Evolutionary conservation across 2,113 vertebrate genomes (phyloP).

Genomic region (Rhinichthys klamathensis): DNA sequence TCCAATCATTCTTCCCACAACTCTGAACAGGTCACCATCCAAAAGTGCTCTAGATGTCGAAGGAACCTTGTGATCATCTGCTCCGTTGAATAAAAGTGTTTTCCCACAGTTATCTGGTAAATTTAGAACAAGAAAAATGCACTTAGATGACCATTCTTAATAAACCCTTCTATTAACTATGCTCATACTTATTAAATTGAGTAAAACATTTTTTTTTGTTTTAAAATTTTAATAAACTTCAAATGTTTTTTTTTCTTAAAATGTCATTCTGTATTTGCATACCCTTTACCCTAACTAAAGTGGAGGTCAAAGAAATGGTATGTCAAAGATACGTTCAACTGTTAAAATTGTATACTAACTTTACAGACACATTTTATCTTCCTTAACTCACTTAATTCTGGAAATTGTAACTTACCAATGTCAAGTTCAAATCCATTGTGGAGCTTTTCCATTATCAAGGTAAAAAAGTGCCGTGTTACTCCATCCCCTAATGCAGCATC

Average conservation of each 20-base stretch:
- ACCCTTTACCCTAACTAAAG: not conserved
- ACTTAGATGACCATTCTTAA: not conserved
- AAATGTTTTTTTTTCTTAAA: not conserved
- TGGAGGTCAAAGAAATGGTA: conserved; percentile 4
- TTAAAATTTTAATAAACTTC: too few relatives aligned
- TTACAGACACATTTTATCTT: too few relatives aligned
- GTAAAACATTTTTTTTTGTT: too few relatives aligned
- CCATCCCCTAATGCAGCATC: too few relatives aligned
- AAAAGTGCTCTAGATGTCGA: not conserved
- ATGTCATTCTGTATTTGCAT: not conserved
- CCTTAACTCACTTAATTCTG: too few relatives aligned
- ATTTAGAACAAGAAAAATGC: not conserved
- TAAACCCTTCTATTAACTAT: not conserved
- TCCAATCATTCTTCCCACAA: conserved; percentile 33
- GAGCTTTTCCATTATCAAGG: not conserved
- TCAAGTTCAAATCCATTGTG: too few relatives aligned
- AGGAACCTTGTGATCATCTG: conserved; percentile 3
- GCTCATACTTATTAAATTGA: not conserved
- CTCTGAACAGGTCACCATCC: conserved; percentile 23
- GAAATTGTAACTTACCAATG: too few relatives aligned
- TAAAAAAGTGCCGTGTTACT: not conserved
- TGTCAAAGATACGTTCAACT: not conserved
- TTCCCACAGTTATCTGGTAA: not conserved
- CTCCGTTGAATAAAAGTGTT: not conserved
- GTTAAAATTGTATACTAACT: too few relatives aligned